Percentiles rank a stretch among this genome's conserved stretches.
phyloP scores from a whole-genome alignment of 2,888 invertebrate genomes.

The Himalopsyche tibetana region DNA sequence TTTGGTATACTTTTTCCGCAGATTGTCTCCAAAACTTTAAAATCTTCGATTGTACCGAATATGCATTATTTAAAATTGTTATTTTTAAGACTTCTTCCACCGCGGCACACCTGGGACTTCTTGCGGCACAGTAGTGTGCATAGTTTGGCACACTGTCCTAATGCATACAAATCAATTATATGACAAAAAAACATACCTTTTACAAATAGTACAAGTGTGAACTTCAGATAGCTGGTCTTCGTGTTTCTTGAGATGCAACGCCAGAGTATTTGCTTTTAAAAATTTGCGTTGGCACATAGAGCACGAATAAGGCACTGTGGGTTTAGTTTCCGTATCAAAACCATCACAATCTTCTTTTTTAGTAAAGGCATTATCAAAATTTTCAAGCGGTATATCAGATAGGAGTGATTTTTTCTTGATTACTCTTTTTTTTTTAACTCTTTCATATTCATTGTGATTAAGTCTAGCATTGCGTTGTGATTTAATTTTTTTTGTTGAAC shows the following conservation, averaged over 20 bases:
- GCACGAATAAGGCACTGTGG: conserved; percentile 68
- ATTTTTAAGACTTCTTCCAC: too few species aligned
- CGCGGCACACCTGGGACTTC: too few species aligned
- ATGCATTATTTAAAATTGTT: too few species aligned
- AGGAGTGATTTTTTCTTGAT: conserved; percentile 64
- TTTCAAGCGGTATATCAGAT: conserved; percentile 46
- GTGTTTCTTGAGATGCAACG: conserved; percentile 71
- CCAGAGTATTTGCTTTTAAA: conserved; percentile 70
- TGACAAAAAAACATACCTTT: conserved; percentile 63
- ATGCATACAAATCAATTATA: too few species aligned
- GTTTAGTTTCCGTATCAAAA: conserved; percentile 42
- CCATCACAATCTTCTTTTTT: conserved; percentile 59
- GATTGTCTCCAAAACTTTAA: too few species aligned
- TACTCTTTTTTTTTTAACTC: conserved; percentile 58
- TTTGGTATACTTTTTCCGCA: too few species aligned
- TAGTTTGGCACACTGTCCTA: too few species aligned
- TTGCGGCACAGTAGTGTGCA: too few species aligned
- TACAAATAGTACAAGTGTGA: conserved; percentile 71
- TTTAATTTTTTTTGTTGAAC: conserved; percentile 23
- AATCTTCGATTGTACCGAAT: too few species aligned
- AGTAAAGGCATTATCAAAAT: conserved; percentile 1
- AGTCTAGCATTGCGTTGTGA: not conserved
- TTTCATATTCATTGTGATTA: conserved; percentile 48
- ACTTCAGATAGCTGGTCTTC: conserved; percentile 69
- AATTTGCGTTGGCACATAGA: conserved; percentile 72